Evolutionary conservation across 1,140 invertebrate species (phyloP), one percentile per base, ranked within the genome.

Genomic region (Centruroides vittatus): DNA sequence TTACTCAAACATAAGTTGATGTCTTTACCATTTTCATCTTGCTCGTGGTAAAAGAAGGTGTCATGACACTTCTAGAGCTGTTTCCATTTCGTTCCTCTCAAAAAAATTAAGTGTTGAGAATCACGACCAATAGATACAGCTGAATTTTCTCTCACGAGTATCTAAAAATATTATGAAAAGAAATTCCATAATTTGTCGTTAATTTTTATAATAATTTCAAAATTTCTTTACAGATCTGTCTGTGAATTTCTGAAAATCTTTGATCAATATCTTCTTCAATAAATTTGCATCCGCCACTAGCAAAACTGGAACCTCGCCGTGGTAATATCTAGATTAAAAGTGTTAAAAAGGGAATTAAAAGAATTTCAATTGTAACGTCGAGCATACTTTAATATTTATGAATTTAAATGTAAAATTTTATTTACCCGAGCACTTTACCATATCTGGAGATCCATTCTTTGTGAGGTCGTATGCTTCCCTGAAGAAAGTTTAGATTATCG

Each of bases 21-120:
- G n/a, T n/a, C n/a, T n/a, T n/a, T 48, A 57, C 62, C 41, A 5
- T 70, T 67, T 73, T 75, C 67, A 81, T 72, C 68, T 79, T 81
- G 41, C 70, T 61, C n/a, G 74, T 68, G 46, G 75, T 78, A 63
- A 80, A 80, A 1, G 76, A 76, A 6, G 78, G 77, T 46, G 76
- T 75, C 10, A 79, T 69, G 11, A 76, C 69, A 5, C 68, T 69
- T n/a, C 79, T 66, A 4, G 3, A 79, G 71, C 13, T 75, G 69
- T 58, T 79, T 78, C 79, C 79, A 81, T n/a, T 70, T 61, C n/a
- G 58, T 52, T 4, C 62, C 65, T 47, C 50, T 55, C 3, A 54
- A 49, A 48, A 48, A 53, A 1, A 41, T 48, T 12, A 63, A 41
- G 7, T 41, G 4, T 41, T 7, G 4, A 41, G 36, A 41, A 4